Base-by-base conservation (phyloP, 2,888 invertebrate species). In the Oligia fasciuncula region DNA sequence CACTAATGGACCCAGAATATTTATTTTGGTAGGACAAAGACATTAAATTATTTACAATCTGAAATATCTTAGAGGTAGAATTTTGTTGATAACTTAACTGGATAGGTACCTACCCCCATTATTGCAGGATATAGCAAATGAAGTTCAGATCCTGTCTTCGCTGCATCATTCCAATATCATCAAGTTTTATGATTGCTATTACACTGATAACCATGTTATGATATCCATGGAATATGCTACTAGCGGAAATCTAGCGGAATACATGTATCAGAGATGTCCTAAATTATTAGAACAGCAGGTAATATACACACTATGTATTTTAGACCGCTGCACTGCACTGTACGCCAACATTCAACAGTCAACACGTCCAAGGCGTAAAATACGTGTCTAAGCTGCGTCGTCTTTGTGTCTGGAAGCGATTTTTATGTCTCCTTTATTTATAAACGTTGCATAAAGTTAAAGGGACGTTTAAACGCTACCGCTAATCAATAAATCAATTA, bases 141-240 rank as follows among this genome's bases (percentile, higher is more conserved):
- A 98, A 97, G 97, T 98, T 17, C 97, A 97, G 81, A 97, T 98
- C 84, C 93, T 98, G 83, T 97, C 98, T 80, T 97, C 97, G 87
- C 94, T 98, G 82, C 97, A 97, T 84, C 98, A 98, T 93, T 98
- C 98, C 0, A 98, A 98, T 93, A 97, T 98, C 69, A 98, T 98
- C 70, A 97, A 97, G 88, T 98, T 98, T 92, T 97, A 97, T 90
- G 97, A 98, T 86, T 98, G 97, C 91, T 98, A 97, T 91, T 95
- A 97, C 67, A 97, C 97, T 75, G 97, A 98, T 70, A 97, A 97
- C 80, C 93, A 95, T 81, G 97, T 97, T 65, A 97, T 97, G 93
- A 98, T 99, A 91, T 98, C 98, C n/a, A 99, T 99, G 99, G 98
- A 99, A 94, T 99, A 98, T 92, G 98, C 98, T 4, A 97, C 97